Percentiles rank a stretch among this genome's conserved stretches.
phyloP scores from a whole-genome alignment of 2,888 invertebrate species.

The Germaria angustata region DNA sequence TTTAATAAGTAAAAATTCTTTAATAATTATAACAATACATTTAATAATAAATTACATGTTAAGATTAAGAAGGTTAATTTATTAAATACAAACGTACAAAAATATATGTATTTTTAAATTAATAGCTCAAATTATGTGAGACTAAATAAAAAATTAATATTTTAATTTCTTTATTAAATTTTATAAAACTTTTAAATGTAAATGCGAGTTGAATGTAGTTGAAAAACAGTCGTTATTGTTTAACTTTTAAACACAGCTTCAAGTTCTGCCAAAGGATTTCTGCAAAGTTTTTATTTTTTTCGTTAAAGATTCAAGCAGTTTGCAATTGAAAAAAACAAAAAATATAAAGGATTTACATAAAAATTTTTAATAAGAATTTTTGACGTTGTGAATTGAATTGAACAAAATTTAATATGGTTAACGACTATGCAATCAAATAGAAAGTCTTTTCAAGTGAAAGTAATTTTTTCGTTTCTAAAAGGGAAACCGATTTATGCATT shows the following conservation, averaged over 20 bases:
- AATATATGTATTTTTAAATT: too few species aligned
- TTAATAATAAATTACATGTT: background rate
- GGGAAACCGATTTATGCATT: background rate
- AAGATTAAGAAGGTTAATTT: background rate
- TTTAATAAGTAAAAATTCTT: too few species aligned
- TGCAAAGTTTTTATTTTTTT: conserved; percentile 68
- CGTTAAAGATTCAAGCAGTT: conserved; percentile 70
- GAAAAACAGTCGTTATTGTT: conserved; percentile 58
- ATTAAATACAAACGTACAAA: too few species aligned
- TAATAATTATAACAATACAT: background rate
- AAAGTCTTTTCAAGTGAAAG: conserved; percentile 56
- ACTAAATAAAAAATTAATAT: background rate
- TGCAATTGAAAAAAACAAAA: background rate
- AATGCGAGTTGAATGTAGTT: background rate
- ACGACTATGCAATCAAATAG: conserved; percentile 32
- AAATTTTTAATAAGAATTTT: conserved; percentile 58
- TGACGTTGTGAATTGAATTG: background rate
- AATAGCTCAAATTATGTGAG: background rate
- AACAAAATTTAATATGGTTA: conserved; percentile 18
- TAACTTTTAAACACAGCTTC: conserved; percentile 80
- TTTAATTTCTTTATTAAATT: too few species aligned
- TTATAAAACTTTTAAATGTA: background rate
- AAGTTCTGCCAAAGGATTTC: conserved; percentile 80
- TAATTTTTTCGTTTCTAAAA: background rate
- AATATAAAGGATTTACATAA: conserved; percentile 50